phyloP scores from a whole-genome alignment of 2,888 invertebrate species.

The Poecilus cupreus region DNA sequence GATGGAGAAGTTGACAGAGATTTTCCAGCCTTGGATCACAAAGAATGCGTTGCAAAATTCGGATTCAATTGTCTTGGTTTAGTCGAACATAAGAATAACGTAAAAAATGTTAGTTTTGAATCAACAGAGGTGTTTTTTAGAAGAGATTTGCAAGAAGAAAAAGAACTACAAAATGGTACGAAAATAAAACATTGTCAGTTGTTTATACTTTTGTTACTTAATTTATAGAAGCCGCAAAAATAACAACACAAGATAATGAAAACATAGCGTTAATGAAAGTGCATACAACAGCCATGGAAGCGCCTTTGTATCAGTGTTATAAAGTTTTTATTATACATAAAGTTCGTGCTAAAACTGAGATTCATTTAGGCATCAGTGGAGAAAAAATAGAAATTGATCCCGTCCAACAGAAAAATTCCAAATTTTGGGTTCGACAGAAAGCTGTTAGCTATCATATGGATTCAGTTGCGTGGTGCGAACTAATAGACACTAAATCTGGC shows the following conservation, averaged over 20 bases:
- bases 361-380: slow-evolving; percentile 90
- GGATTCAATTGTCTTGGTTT: slow-evolving; percentile 92
- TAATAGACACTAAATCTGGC: slow-evolving; percentile 83
- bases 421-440: slow-evolving; percentile 83
- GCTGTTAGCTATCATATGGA: slow-evolving; percentile 91
- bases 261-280: slow-evolving; percentile 76
- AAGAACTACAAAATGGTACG: slow-evolving; percentile 63
- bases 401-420: slow-evolving; percentile 79
- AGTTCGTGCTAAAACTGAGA: slow-evolving; percentile 87
- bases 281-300: slow-evolving; percentile 87
- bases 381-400: slow-evolving; percentile 95
- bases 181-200: not conserved
- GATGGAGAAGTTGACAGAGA: slow-evolving; percentile 96
- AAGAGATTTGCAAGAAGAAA: slow-evolving; percentile 65
- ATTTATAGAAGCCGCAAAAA: slow-evolving; percentile 25
- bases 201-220: not conserved
- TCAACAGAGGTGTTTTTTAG: slow-evolving; percentile 61
- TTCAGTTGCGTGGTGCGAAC: slow-evolving; percentile 89
- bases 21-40: slow-evolving; percentile 91
- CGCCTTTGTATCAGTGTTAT: slow-evolving; percentile 90
- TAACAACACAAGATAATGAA: slow-evolving; percentile 67
- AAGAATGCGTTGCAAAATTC: slow-evolving; percentile 94
- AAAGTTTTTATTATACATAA: slow-evolving; percentile 86
- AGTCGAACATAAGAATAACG: slow-evolving; percentile 81
- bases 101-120: slow-evolving; percentile 71